These are phyloP conservation scores for Ophiothrix spiculata DNA, from an alignment of 35 echinoderm and acorn worm species.

Conservation along the genomic window DNA sequence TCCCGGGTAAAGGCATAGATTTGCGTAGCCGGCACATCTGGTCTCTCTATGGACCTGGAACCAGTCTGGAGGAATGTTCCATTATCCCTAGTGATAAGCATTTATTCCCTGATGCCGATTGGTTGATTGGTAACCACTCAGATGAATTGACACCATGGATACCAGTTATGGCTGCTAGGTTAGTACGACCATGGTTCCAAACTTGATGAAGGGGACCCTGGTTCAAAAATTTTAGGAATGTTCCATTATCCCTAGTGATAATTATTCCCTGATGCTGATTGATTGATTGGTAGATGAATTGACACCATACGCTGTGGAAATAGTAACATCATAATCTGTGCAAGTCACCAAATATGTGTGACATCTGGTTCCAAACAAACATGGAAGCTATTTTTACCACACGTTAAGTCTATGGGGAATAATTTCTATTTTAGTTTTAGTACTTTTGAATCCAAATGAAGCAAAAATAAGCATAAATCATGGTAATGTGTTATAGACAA, in stretches of 20 bases:
- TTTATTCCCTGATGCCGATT: conserved; percentile 69
- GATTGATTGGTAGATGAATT: conserved; percentile 98
- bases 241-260: conserved; percentile 59
- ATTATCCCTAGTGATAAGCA: conserved; percentile 55
- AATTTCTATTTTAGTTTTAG: no score
- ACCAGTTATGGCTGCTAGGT: conserved; percentile 98
- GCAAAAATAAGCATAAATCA: no score
- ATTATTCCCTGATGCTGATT: conserved; percentile 71
- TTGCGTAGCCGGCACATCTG: conserved; percentile 84
- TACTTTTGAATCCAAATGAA: no score
- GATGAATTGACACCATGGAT: conserved; percentile 99
- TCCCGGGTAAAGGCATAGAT: conserved; percentile 95
- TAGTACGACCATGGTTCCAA: no score
- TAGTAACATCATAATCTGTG: no score
- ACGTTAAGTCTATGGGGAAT: no score
- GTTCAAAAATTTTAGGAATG: conserved; percentile 36
- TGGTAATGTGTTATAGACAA: no score
- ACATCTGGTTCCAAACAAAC: no score
- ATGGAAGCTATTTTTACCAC: no score
- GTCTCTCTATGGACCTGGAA: conserved; percentile 68
- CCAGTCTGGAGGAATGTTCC: conserved; percentile 68
- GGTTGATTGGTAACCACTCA: conserved; percentile 98
- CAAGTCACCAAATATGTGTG: background rate
- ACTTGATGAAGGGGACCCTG: no score
- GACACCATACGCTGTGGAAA: no score